Conservation (phyloP, 1,140 invertebrate genomes). For the Apis mellifera region Amel_HAv3.1 CM009938.2:5791501-5792000, state of each 20-base stretch:
- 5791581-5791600: slow-evolving; percentile 93
- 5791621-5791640: slow-evolving; percentile 79
- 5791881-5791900: slow-evolving; percentile 63
- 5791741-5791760: slow-evolving; percentile 92
- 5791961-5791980: background rate
- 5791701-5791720: slow-evolving; percentile 87
- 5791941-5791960: background rate
- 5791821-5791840: slow-evolving; percentile 92
- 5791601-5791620: slow-evolving; percentile 83
- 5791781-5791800: slow-evolving; percentile 93
- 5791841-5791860: slow-evolving; percentile 91
- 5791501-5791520: background rate
- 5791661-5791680: slow-evolving; percentile 80
- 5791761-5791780: slow-evolving; percentile 91
- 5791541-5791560: slow-evolving; percentile 91
- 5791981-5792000: background rate
- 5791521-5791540: slow-evolving; percentile 83
- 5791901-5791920: too few relatives aligned
- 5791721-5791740: slow-evolving; percentile 89
- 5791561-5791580: slow-evolving; percentile 93
- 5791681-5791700: slow-evolving; percentile 90
- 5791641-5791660: slow-evolving; percentile 81
- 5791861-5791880: slow-evolving; percentile 85
- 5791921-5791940: too few relatives aligned
- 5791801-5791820: slow-evolving; percentile 94